These are phyloP conservation scores for Neocloeon triangulifer DNA, from an alignment of 1,140 invertebrate genomes.

Conservation along the genomic window DNA sequence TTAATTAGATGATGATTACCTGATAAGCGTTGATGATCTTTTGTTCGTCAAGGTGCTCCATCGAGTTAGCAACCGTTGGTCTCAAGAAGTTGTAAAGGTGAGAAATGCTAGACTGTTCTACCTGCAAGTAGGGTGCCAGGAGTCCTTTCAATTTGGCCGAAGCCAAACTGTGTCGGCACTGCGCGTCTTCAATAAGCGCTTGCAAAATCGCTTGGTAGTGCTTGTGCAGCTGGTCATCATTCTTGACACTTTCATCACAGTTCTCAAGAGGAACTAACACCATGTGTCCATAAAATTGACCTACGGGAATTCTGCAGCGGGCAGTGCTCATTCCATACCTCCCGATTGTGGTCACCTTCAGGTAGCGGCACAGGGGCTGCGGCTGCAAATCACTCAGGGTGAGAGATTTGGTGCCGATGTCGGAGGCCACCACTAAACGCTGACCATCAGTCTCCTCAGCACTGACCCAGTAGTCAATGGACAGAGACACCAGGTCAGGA, in stretches of 20 bases:
- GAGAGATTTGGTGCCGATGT: slow-evolving; percentile 61
- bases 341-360: slow-evolving; percentile 38
- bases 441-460: slow-evolving; percentile 62
- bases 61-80: slow-evolving; percentile 29
- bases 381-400: slow-evolving; percentile 74
- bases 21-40: slow-evolving; percentile 60
- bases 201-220: slow-evolving; percentile 28
- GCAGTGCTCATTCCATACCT: slow-evolving; percentile 68
- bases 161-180: slow-evolving; percentile 62
- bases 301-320: slow-evolving; percentile 69
- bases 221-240: slow-evolving; percentile 18
- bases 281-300: slow-evolving; percentile 80
- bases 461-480: slow-evolving; percentile 71
- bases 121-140: slow-evolving; percentile 44
- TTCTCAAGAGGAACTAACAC: slow-evolving; percentile 46
- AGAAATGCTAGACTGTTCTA: slow-evolving; percentile 51
- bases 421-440: slow-evolving; percentile 60
- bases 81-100: slow-evolving; percentile 58
- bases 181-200: slow-evolving; percentile 49
- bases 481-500: slow-evolving; percentile 61
- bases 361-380: slow-evolving; percentile 62
- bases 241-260: slow-evolving; percentile 14
- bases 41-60: slow-evolving; percentile 24
- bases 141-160: slow-evolving; percentile 55
- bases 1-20: too few species aligned